Conservation (phyloP, 1,140 invertebrate genomes). For the Pinna nobilis region DNA sequence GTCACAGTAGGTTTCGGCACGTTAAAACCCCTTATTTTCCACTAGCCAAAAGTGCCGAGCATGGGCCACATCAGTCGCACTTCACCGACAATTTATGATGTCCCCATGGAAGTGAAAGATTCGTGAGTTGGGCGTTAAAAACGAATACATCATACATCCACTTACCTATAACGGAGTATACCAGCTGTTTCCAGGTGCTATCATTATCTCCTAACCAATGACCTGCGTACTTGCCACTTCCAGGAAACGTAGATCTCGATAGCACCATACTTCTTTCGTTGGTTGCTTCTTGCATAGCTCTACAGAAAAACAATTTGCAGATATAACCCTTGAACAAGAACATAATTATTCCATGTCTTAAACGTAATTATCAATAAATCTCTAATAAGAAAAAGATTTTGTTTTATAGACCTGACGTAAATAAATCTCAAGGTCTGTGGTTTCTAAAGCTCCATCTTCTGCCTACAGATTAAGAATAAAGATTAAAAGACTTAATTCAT, state of each 20-base stretch:
- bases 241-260: constrained; percentile 87
- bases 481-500: background rate
- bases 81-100: background rate
- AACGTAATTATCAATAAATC: too few relatives aligned
- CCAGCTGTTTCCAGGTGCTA: constrained; percentile 56
- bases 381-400: background rate
- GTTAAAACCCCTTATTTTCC: too few relatives aligned
- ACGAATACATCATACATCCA: background rate
- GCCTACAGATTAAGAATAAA: background rate
- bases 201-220: constrained; percentile 88
- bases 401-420: background rate
- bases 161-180: constrained; percentile 60
- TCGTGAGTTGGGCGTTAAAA: background rate
- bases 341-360: too few relatives aligned
- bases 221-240: constrained; percentile 86
- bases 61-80: too few relatives aligned
- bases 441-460: too few relatives aligned
- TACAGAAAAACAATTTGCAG: too few relatives aligned
- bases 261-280: constrained; percentile 85
- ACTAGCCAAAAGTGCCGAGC: too few relatives aligned
- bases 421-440: background rate
- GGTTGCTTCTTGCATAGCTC: constrained; percentile 64
- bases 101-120: too few relatives aligned
- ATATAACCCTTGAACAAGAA: too few relatives aligned
- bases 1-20: too few relatives aligned